Percentiles rank a stretch among this genome's conserved stretches.
phyloP scores from a whole-genome alignment of 2,113 vertebrate species.

The Tretioscincus oriximinensis region DNA sequence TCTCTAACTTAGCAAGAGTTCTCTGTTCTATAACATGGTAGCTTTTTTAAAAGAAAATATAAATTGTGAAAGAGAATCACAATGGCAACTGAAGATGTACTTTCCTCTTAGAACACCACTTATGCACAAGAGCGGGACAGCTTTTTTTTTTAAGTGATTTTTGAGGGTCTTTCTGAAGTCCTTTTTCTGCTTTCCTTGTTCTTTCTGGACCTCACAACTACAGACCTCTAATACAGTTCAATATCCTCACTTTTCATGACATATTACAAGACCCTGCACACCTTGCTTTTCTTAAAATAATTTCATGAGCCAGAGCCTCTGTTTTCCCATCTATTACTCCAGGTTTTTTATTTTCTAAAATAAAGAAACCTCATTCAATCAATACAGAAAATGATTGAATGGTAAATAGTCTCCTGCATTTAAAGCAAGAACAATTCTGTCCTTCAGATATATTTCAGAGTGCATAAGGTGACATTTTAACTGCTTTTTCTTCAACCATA shows the following conservation, averaged over 20 bases:
- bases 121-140: too few relatives aligned
- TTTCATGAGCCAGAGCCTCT: neutral
- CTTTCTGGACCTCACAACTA: neutral
- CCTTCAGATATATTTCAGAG: neutral
- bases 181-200: neutral
- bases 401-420: constrained; percentile 18
- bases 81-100: too few relatives aligned
- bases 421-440: neutral
- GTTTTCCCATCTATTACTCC: neutral
- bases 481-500: constrained; percentile 23
- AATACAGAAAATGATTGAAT: neutral
- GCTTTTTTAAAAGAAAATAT: neutral
- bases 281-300: neutral
- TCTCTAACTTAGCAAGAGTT: too few relatives aligned
- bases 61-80: neutral
- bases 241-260: neutral
- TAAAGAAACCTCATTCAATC: neutral
- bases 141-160: too few relatives aligned
- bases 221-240: neutral
- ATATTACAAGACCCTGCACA: neutral
- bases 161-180: too few relatives aligned
- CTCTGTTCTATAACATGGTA: neutral
- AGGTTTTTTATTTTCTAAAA: neutral
- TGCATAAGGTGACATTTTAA: rapidly evolving
- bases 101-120: too few relatives aligned